Evolutionary conservation across 2,888 invertebrate species (phyloP).

Genomic region (Therioaphis trifolii): DNA sequence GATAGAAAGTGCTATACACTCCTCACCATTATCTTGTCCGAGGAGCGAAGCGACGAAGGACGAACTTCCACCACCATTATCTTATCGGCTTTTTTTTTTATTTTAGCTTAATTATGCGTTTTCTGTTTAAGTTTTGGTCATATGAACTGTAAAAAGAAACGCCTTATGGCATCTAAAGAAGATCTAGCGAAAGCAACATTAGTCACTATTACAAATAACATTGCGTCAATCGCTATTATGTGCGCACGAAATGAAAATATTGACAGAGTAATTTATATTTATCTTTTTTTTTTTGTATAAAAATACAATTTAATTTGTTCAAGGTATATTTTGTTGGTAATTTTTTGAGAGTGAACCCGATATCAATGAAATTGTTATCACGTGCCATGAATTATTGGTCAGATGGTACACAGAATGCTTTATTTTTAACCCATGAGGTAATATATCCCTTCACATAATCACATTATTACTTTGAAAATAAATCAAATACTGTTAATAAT

Average conservation of each 20-base stretch:
- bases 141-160: slow-evolving; percentile 89
- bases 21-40: no score
- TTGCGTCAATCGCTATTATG: slow-evolving; percentile 96
- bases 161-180: slow-evolving; percentile 81
- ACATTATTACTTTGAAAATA: no score
- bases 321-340: slow-evolving; percentile 98
- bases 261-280: slow-evolving; percentile 79
- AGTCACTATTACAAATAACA: slow-evolving; percentile 98
- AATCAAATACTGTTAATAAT: no score
- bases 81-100: no score
- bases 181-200: slow-evolving; percentile 95
- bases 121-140: slow-evolving; percentile 84
- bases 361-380: slow-evolving; percentile 95
- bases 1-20: no score
- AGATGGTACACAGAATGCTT: slow-evolving; percentile 91
- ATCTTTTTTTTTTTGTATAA: neutral
- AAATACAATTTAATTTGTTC: slow-evolving; percentile 64
- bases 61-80: no score
- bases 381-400: slow-evolving; percentile 99
- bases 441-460: slow-evolving; percentile 64
- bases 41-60: no score
- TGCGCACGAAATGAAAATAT: slow-evolving; percentile 93
- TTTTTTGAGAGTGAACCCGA: slow-evolving; percentile 94
- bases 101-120: neutral
- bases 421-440: slow-evolving; percentile 97